phyloP scores from a whole-genome alignment of 2,888 invertebrate species.

The Apamea anceps region DNA sequence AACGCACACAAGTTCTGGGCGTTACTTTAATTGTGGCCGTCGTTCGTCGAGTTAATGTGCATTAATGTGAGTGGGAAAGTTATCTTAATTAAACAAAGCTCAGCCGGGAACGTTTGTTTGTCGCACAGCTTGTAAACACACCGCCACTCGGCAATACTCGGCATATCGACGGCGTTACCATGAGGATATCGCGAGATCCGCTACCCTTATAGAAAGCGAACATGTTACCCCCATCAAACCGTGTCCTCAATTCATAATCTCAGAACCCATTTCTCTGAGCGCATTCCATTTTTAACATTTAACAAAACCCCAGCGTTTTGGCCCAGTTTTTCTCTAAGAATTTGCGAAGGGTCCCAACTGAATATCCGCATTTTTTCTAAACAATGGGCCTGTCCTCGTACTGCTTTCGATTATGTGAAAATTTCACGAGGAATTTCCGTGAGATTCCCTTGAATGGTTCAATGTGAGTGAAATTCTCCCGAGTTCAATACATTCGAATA shows the following conservation, averaged over 20 bases:
- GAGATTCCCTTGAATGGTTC: constrained; percentile 76
- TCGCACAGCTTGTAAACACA: constrained; percentile 67
- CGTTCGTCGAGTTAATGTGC: constrained; percentile 73
- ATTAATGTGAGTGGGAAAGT: constrained; percentile 77
- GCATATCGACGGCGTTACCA: constrained; percentile 45
- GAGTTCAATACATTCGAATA: constrained; percentile 87
- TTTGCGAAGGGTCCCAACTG: constrained; percentile 69
- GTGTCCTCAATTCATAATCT: constrained; percentile 53
- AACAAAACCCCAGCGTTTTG: constrained; percentile 52
- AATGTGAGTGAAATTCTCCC: constrained; percentile 83
- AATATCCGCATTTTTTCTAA: constrained; percentile 77
- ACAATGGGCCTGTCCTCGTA: constrained; percentile 74
- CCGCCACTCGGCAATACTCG: constrained; percentile 45
- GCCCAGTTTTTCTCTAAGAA: constrained; percentile 65
- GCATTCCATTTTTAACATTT: constrained; percentile 61
- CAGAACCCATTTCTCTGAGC: constrained; percentile 47
- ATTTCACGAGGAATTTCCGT: constrained; percentile 77
- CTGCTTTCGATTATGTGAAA: constrained; percentile 79
- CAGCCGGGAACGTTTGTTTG: constrained; percentile 63
- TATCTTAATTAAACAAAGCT: constrained; percentile 82
- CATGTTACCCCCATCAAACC: constrained; percentile 27
- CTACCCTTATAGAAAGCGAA: constrained; percentile 5
- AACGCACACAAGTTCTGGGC: constrained; percentile 63
- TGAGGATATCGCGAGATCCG: constrained; percentile 9
- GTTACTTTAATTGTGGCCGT: constrained; percentile 73